Base-by-base conservation (phyloP, 2,797 vertebrate genomes). In the Valencia hispanica region DNA sequence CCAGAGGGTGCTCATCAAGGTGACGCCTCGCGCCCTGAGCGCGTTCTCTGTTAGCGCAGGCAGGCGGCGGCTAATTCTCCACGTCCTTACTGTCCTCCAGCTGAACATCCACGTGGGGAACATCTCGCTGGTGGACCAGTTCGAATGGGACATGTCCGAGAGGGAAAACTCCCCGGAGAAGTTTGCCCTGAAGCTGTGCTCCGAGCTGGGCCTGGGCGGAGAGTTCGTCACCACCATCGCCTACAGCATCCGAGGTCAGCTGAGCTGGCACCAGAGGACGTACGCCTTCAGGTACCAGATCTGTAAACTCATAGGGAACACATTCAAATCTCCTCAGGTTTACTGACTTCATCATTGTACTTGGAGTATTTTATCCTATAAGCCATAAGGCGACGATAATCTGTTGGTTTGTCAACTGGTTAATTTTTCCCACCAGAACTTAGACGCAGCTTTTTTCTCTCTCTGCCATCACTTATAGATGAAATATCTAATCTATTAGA, bases 131-230 rank as follows among this genome's bases (percentile, higher is more conserved):
- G 97, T 99, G 91, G 98, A 99, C 94, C 98, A 99, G 94, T 99
- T 99, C 78, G 98, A 99, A 87, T 99, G 98, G 98, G 98, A 99
- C 95, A 99, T 99, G 98, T 99, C 98, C 0, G 98, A 99, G 94
- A 97, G 96, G 90, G 98, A 99, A 90, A 99, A 99, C 87, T 99
- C 98, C 0, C 98, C 98, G 0, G 98, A 99, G 93, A 97, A 97
- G 25, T 99, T 99, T 84, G 98, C 98, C 18, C 93, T 99, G 94
- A 99, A 99, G 94, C 95, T 99, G 78, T 99, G 98, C 92, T 99
- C 98, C 0, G 98, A 99, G 92, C 95, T 99, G 4, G 98, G 98
- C n/a, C 94, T 99, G 17, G 98, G 98, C 0, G 98, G 98, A 71
- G 98, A 99, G 87, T 99, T 99, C 53, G 98, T 99, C 90, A 99